phyloP scores from a whole-genome alignment of 2,888 invertebrate species.

The Noctua comes region DNA sequence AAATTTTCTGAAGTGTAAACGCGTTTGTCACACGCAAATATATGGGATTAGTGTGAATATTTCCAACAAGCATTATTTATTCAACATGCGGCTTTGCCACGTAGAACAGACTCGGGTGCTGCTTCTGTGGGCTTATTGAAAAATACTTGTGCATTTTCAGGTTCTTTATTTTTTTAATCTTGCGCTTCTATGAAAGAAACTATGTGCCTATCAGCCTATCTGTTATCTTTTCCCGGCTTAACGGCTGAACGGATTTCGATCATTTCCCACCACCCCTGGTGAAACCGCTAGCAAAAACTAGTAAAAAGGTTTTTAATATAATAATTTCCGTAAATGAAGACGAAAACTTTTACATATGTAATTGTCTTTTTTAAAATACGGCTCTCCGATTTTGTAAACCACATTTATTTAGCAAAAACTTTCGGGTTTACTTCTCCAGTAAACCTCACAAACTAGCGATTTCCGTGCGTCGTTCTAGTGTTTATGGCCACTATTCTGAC shows the following conservation, averaged over 20 bases:
- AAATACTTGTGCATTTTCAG: background rate
- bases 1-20: conserved; percentile 56
- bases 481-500: conserved; percentile 54
- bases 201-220: background rate
- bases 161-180: background rate
- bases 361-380: background rate
- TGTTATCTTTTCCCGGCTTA: background rate
- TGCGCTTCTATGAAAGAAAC: background rate
- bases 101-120: background rate
- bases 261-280: background rate
- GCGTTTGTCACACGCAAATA: conserved; percentile 51
- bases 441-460: conserved; percentile 28
- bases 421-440: background rate
- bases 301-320: background rate
- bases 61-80: conserved; percentile 47
- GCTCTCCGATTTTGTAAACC: background rate
- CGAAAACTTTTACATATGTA: background rate
- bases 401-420: conserved; percentile 25
- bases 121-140: conserved; percentile 10
- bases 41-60: conserved; percentile 53
- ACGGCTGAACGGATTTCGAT: background rate
- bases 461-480: conserved; percentile 23
- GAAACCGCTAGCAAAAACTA: background rate
- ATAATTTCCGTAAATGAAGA: background rate
- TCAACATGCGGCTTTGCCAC: conserved; percentile 42